Percentiles rank a stretch among this genome's conserved stretches.
Evolutionary conservation across 2,797 vertebrate species (phyloP).

Genomic region (Cossypha niveicapilla): DNA sequence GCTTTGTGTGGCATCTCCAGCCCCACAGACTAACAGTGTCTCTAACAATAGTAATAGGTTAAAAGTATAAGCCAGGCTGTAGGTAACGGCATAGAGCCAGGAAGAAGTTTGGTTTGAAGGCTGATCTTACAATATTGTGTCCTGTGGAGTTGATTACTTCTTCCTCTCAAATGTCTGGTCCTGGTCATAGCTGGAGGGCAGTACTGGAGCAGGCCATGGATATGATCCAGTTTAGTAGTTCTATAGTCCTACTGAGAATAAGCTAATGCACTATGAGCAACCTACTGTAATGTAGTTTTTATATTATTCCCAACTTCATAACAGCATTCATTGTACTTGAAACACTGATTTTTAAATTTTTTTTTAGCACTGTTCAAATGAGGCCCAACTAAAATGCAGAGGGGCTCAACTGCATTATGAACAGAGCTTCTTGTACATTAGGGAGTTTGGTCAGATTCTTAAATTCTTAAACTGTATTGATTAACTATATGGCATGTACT

Average conservation of each 20-base stretch:
- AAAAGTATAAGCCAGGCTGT: background rate
- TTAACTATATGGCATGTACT: background rate
- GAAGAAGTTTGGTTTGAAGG: background rate
- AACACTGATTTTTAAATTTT: background rate
- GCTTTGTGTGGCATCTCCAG: background rate
- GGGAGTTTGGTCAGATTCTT: background rate
- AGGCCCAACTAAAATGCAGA: background rate
- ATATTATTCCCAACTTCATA: background rate
- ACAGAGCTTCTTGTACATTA: background rate
- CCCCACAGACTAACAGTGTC: background rate
- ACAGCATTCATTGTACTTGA: background rate
- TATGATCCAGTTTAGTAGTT: background rate
- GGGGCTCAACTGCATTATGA: background rate
- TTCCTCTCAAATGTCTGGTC: background rate
- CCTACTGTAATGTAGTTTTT: background rate
- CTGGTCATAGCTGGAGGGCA: background rate
- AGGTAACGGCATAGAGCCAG: background rate
- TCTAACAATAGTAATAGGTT: background rate
- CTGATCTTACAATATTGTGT: background rate
- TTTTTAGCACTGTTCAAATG: background rate
- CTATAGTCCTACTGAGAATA: background rate
- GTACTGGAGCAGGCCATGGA: background rate
- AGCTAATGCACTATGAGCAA: background rate
- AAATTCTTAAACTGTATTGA: conserved; percentile 6
- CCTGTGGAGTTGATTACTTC: background rate